These are phyloP conservation scores for Apeira syringaria DNA, from an alignment of 2,888 invertebrate genomes.

Conservation along the genomic window DNA sequence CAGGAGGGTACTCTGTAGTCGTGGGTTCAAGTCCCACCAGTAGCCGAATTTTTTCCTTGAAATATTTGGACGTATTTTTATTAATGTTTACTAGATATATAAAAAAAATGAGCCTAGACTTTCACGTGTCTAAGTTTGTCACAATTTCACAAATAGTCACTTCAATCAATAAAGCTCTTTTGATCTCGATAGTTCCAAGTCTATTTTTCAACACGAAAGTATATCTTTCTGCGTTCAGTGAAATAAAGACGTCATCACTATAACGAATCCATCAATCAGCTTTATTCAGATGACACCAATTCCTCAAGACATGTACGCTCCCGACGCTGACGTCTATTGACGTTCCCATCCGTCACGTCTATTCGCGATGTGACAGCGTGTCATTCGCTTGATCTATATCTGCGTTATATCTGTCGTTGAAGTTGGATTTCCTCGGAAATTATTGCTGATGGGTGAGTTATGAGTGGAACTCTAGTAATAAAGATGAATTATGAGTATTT, in stretches of 20 bases:
- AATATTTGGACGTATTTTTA: too few species aligned
- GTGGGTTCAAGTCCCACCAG: too few species aligned
- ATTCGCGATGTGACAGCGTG: constrained; percentile 27
- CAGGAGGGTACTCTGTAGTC: too few species aligned
- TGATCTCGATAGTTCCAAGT: constrained; percentile 19
- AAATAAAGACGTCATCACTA: constrained; percentile 26
- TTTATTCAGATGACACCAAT: constrained; percentile 17
- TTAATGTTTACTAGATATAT: too few species aligned
- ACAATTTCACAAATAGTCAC: too few species aligned
- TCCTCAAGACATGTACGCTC: constrained; percentile 8
- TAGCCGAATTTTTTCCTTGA: too few species aligned
- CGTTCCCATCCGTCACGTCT: constrained; percentile 33
- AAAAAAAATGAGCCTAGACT: too few species aligned
- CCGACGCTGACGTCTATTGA: constrained; percentile 13
- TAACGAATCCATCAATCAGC: constrained; percentile 19
- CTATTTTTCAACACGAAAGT: constrained; percentile 5
- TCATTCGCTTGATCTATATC: constrained; percentile 37
- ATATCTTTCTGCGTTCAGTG: constrained; percentile 24
- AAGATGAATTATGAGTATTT: background rate
- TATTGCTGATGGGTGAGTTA: constrained; percentile 30
- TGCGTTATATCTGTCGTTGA: constrained; percentile 36
- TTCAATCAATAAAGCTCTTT: background rate
- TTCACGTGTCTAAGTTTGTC: too few species aligned
- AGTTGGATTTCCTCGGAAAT: constrained; percentile 28
- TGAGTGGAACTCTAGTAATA: constrained; percentile 12